A percentile compares a stretch with the other conserved stretches of the same genome.
These are phyloP conservation scores for Lophotis ruficrista DNA, from an alignment of 2,113 vertebrate species.

Conservation along the genomic window DNA sequence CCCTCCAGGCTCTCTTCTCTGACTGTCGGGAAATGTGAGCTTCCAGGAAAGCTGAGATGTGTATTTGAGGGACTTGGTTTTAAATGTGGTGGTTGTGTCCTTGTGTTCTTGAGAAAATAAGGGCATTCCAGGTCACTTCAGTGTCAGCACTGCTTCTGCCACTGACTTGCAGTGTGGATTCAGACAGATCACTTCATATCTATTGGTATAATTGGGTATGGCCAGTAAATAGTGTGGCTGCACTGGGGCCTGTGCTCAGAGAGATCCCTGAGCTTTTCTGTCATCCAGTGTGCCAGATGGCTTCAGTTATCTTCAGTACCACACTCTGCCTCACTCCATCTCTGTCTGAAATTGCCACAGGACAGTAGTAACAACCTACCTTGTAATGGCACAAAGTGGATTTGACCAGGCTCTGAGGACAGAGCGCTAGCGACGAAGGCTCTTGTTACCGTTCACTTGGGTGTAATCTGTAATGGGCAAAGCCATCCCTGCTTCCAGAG, in stretches of 20 bases:
- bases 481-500: neutral
- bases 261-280: neutral
- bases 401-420: neutral
- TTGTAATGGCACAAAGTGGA: neutral
- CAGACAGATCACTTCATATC: neutral
- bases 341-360: neutral
- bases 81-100: neutral
- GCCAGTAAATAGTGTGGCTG: neutral
- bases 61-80: neutral
- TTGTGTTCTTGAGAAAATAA: neutral
- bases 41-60: neutral
- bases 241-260: neutral
- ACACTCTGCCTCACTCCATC: neutral
- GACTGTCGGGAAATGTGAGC: neutral
- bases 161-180: neutral
- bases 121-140: neutral
- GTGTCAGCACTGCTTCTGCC: neutral
- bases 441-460: neutral
- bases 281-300: accelerated
- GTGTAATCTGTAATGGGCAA: neutral
- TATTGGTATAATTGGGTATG: neutral
- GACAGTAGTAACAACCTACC: neutral
- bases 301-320: neutral
- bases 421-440: neutral
- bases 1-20: neutral